phyloP scores from a whole-genome alignment of 2,797 vertebrate genomes.

The Oophaga sylvatica region DNA sequence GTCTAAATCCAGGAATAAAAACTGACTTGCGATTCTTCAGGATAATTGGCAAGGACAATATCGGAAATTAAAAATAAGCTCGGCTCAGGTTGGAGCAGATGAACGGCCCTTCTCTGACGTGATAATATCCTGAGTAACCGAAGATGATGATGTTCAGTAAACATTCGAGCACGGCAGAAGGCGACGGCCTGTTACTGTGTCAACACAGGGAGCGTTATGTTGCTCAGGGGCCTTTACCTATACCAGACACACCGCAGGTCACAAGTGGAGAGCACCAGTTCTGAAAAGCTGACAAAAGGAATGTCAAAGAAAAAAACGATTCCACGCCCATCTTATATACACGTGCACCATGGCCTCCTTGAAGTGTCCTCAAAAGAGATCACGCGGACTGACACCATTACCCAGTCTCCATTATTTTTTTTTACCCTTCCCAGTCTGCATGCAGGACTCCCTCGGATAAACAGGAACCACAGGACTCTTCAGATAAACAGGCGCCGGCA shows the following conservation, averaged over 20 bases:
- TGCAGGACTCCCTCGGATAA: too few species aligned
- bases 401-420: not conserved
- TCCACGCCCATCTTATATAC: too few species aligned
- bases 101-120: not conserved
- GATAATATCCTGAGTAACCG: not conserved
- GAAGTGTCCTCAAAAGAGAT: not conserved
- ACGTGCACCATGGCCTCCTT: not conserved
- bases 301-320: not conserved
- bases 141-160: conserved; percentile 7
- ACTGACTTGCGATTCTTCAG: too few species aligned
- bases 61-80: not conserved
- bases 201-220: not conserved
- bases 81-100: not conserved
- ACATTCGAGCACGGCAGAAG: not conserved
- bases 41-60: not conserved
- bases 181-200: not conserved
- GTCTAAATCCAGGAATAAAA: not conserved
- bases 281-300: not conserved
- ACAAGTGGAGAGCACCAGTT: not conserved
- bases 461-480: too few species aligned
- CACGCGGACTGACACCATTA: not conserved
- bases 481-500: too few species aligned
- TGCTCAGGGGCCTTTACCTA: not conserved
- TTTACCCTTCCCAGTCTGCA: too few species aligned
- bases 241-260: not conserved